Percentiles rank a stretch among this genome's conserved stretches.
These are phyloP conservation scores for Temnothorax rugatulus DNA, from an alignment of 2,888 invertebrate genomes.

Conservation along the genomic window DNA sequence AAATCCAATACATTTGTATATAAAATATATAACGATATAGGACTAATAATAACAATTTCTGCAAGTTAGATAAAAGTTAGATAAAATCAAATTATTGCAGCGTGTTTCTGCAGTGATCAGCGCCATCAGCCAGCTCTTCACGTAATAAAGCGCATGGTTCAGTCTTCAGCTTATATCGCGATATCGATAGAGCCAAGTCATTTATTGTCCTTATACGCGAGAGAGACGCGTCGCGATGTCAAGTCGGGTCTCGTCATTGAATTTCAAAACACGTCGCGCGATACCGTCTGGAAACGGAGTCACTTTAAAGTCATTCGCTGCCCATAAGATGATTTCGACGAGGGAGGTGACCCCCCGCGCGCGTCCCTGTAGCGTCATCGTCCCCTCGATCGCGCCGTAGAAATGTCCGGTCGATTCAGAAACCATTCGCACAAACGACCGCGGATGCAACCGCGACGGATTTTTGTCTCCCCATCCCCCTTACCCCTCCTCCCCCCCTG, in stretches of 20 bases:
- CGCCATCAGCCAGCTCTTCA: background rate
- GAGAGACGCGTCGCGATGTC: background rate
- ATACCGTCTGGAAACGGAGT: background rate
- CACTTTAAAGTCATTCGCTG: background rate
- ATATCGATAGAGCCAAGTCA: background rate
- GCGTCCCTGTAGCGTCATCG: background rate
- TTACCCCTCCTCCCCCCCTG: background rate
- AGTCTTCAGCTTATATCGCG: background rate
- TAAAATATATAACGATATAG: background rate
- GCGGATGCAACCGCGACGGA: constrained; percentile 63
- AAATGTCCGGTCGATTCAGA: constrained; percentile 43
- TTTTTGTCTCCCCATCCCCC: constrained; percentile 42
- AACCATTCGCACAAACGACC: constrained; percentile 66
- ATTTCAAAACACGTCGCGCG: background rate
- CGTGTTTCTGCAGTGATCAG: background rate
- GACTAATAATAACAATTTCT: background rate
- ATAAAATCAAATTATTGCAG: background rate
- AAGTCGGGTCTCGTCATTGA: background rate
- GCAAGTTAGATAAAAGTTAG: background rate
- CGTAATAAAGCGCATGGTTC: background rate
- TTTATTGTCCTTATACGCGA: background rate
- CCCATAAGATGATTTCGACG: constrained; percentile 33
- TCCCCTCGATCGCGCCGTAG: constrained; percentile 24
- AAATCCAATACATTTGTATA: background rate
- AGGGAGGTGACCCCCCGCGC: constrained; percentile 1